Conservation (phyloP, 2,797 vertebrate genomes). For the Eupleurogrammus muticus region DNA sequence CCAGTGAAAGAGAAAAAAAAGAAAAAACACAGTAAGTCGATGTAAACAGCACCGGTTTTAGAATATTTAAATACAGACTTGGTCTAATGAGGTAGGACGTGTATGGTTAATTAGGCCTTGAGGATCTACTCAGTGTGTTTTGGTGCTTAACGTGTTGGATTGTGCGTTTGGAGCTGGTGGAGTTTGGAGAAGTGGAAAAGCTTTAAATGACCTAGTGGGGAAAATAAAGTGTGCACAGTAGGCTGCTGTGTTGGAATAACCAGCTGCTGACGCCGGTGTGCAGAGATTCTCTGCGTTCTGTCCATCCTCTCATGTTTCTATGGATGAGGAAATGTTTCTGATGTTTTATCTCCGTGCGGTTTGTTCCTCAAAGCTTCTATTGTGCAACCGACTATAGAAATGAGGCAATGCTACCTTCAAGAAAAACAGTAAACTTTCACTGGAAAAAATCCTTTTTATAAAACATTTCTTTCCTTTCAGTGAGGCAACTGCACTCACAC, state of each 20-base stretch:
- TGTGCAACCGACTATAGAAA: conserved; percentile 54
- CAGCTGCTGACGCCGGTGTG: conserved; percentile 49
- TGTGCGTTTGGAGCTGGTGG: conserved; percentile 22
- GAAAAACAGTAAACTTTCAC: conserved; percentile 12
- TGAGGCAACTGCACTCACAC: too few relatives aligned
- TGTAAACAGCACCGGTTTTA: neutral
- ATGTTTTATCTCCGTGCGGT: conserved; percentile 49
- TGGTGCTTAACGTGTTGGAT: conserved; percentile 6
- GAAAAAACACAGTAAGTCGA: neutral
- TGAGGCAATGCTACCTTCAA: conserved; percentile 36
- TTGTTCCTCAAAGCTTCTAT: conserved; percentile 50
- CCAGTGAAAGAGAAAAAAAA: neutral
- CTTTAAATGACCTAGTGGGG: conserved; percentile 38
- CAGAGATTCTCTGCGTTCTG: conserved; percentile 24
- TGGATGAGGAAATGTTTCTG: conserved; percentile 18
- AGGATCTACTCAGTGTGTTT: neutral
- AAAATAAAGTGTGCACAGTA: conserved; percentile 63
- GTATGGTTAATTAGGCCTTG: neutral
- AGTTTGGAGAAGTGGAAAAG: conserved; percentile 29
- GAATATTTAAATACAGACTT: neutral
- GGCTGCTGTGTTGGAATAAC: conserved; percentile 58
- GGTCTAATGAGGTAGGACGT: neutral
- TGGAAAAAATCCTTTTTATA: neutral
- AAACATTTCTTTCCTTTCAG: too few relatives aligned
- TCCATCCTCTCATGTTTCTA: conserved; percentile 37